Evolutionary conservation across 2,797 vertebrate genomes (phyloP).

Genomic region (Pseudochirops corinnae): DNA sequence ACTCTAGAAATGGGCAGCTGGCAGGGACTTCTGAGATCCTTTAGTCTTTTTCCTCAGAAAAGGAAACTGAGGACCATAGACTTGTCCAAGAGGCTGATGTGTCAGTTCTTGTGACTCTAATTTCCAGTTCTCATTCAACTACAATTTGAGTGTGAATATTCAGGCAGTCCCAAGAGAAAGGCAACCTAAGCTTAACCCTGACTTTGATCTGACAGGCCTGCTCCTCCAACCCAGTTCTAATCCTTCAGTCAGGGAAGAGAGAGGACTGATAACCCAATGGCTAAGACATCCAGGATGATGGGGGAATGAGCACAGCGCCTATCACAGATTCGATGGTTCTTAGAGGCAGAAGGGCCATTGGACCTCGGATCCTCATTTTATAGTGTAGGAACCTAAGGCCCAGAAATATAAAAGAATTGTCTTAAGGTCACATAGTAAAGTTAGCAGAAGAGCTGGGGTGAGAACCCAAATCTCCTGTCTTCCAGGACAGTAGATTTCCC

Average conservation of each 20-base stretch:
- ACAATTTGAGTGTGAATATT: not conserved
- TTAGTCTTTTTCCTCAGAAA: not conserved
- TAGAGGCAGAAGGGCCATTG: not conserved
- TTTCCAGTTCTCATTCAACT: not conserved
- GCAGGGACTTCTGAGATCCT: not conserved
- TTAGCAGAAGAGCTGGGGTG: not conserved
- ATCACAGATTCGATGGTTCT: not conserved
- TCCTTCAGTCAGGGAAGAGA: not conserved
- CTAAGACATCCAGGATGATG: not conserved
- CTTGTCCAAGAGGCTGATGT: not conserved
- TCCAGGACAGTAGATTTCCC: not conserved
- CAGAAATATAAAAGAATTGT: not conserved
- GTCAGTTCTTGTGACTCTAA: not conserved
- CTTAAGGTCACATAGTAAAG: not conserved
- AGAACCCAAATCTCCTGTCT: not conserved
- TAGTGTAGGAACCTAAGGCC: not conserved
- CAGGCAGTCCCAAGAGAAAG: not conserved
- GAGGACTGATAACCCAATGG: not conserved
- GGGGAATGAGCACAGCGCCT: not conserved
- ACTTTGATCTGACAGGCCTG: not conserved
- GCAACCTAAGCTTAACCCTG: not conserved
- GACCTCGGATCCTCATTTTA: not conserved
- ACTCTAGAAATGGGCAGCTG: not conserved
- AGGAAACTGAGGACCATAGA: not conserved
- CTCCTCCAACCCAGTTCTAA: not conserved